phyloP scores from a whole-genome alignment of 2,113 vertebrate species.

The Oncorhynchus tshawytscha region DNA sequence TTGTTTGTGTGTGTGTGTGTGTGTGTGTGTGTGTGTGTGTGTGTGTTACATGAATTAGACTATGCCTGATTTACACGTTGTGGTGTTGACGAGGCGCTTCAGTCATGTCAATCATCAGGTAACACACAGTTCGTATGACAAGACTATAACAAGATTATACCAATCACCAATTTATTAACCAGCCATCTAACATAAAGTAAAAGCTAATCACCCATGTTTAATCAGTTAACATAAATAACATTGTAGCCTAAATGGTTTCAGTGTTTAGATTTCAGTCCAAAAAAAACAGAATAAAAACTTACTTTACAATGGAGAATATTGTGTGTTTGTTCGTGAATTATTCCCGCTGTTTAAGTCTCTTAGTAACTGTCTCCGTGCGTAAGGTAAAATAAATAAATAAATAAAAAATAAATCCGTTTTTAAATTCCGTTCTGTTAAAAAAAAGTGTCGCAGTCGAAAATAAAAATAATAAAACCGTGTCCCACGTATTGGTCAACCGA shows the following conservation, averaged over 20 bases:
- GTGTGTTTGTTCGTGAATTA: neutral
- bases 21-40: no score
- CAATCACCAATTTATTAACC: no score
- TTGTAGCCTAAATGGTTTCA: neutral
- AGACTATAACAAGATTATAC: no score
- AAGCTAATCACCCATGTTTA: no score
- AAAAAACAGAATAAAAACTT: neutral
- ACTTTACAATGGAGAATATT: neutral
- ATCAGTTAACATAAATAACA: no score
- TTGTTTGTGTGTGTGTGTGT: no score
- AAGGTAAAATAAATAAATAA: neutral
- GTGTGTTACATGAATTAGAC: neutral
- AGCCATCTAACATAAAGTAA: no score
- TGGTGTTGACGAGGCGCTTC: no score
- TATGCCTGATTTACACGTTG: neutral
- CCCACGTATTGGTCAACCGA: conserved; percentile 38
- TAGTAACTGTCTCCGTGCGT: neutral
- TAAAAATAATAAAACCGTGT: conserved; percentile 24
- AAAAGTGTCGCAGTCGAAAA: conserved; percentile 53
- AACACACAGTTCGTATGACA: no score
- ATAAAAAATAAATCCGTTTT: neutral
- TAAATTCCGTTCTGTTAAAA: conserved; percentile 6
- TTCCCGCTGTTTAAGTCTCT: neutral
- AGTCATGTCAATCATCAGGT: no score
- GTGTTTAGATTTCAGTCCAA: no score